Evolutionary conservation across 2,113 vertebrate genomes (phyloP), one percentile per base, ranked within the genome.

Genomic region (Chauna torquata): DNA sequence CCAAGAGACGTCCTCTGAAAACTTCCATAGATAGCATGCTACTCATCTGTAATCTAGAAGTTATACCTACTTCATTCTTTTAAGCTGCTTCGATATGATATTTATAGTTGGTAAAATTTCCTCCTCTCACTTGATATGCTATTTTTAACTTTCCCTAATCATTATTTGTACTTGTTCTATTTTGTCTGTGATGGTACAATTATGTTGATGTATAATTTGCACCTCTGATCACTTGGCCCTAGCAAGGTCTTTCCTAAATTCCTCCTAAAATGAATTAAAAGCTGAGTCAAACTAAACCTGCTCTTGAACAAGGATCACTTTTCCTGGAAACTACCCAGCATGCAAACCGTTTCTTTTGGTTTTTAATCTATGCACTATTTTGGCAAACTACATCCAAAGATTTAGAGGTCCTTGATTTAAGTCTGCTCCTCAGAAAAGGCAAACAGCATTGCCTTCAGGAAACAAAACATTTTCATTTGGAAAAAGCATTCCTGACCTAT

Each of bases 1-100:
- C 40, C 20, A 62, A 40, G 38, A 71, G 44, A 47, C 22, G 9
- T 15, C 54, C 78, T 38, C 58, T 19, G 25, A 40, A 54, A 59
- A 28, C 11, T 36, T 71, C 49, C 1, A 0, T 1, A 57, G 49
- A 18, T 25, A 2, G 0, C 12, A 25, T 1, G 12, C 22, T 25
- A 4, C 28, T 45, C 42, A 38, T 28, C 11, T 42, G 24, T 15
- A 49, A 49, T 11, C 34, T 7, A 9, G 32, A 72, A 30, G 58
- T 62, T 42, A 36, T 27, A 81, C 11, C 54, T 50, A 64, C 61
- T 32, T 68, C 74, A 34, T 20, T 83, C 58, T 68, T 52, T 71
- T 9, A 49, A 38, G 40, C 24, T 84, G 58, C 52, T 4, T 18
- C 58, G 17, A 8, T 45, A 23, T 6, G 36, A 3, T 22, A 44